These are phyloP conservation scores for Pogonocichla stellata DNA, from an alignment of 2,113 vertebrate genomes.

Conservation along the genomic window DNA sequence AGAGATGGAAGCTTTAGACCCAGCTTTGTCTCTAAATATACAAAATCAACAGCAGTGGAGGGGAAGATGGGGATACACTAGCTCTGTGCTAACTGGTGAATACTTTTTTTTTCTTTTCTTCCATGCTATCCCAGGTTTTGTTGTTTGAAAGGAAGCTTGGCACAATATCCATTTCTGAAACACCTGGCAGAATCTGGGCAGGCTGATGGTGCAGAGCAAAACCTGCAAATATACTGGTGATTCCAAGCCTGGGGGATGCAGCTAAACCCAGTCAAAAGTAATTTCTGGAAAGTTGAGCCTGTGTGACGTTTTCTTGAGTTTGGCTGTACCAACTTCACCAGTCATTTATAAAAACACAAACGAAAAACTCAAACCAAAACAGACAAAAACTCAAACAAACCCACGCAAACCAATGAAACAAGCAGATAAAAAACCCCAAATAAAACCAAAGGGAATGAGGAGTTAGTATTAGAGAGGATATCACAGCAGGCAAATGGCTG, in stretches of 20 bases:
- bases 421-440: neutral
- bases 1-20: rapidly evolving
- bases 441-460: neutral
- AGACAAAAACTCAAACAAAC: neutral
- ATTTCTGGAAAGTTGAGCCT: neutral
- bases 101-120: neutral
- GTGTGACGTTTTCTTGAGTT: neutral
- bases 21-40: neutral
- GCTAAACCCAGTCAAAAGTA: neutral
- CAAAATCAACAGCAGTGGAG: neutral
- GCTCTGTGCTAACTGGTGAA: neutral
- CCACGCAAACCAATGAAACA: neutral
- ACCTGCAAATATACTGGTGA: neutral
- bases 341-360: neutral
- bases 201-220: neutral
- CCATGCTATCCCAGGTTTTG: neutral
- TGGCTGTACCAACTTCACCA: neutral
- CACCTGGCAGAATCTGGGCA: rapidly evolving
- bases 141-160: neutral
- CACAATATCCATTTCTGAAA: neutral
- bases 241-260: neutral
- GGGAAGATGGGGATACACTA: neutral
- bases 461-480: neutral
- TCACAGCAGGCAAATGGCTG: rapidly evolving
- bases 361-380: neutral